Evolutionary conservation across 2,888 invertebrate genomes (phyloP).

Genomic region (Rugalucina vietnamica): DNA sequence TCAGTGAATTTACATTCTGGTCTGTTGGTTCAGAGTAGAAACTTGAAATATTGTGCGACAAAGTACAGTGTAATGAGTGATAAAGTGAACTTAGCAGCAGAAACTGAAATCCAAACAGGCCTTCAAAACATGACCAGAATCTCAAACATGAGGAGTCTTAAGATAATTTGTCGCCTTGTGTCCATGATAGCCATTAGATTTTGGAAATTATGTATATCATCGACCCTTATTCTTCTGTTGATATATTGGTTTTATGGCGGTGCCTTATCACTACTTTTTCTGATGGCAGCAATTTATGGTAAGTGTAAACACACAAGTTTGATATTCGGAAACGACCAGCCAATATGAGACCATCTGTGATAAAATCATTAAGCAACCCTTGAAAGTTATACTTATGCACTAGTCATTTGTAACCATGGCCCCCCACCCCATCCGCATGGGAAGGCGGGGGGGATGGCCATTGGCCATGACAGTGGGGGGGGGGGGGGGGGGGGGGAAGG

Average conservation of each 20-base stretch:
- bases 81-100: background rate
- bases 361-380: background rate
- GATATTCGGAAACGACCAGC: background rate
- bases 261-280: slow-evolving; percentile 88
- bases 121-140: slow-evolving; percentile 29
- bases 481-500: too few species aligned
- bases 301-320: slow-evolving; percentile 71
- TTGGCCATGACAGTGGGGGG: background rate
- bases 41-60: background rate
- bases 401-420: background rate
- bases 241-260: slow-evolving; percentile 94
- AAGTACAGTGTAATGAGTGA: background rate
- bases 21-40: background rate
- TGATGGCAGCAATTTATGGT: slow-evolving; percentile 90
- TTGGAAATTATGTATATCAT: slow-evolving; percentile 91
- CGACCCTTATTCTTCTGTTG: slow-evolving; percentile 89
- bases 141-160: slow-evolving; percentile 33
- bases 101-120: background rate
- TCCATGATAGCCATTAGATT: slow-evolving; percentile 86
- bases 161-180: slow-evolving; percentile 42
- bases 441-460: background rate
- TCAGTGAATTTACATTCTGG: background rate
- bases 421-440: background rate
- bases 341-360: background rate
- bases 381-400: background rate